Evolutionary conservation across 35 echinoderm and acorn worm genomes (phyloP).

Genomic region (Strongylocentrotus purpuratus): DNA sequence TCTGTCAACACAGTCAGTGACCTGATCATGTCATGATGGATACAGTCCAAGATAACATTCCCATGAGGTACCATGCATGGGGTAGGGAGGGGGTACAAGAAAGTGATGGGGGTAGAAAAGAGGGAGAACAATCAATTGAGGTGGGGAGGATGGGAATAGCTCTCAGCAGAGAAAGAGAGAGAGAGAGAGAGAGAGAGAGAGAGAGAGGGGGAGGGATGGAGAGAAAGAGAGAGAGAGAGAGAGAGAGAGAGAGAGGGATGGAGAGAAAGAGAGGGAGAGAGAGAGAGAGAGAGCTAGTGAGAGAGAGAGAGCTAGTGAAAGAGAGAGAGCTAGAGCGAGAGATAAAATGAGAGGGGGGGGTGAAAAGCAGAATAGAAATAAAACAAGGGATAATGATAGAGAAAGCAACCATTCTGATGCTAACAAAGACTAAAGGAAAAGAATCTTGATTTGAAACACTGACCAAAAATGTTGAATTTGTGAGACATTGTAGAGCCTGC

Average conservation of each 20-base stretch:
- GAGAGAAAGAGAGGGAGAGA: neutral
- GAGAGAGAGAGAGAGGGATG: neutral
- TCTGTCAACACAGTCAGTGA: constrained; percentile 20
- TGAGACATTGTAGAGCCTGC: too few relatives aligned
- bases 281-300: neutral
- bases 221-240: neutral
- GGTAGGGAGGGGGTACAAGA: neutral
- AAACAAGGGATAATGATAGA: too few relatives aligned
- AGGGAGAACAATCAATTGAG: neutral
- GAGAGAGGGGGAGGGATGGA: neutral
- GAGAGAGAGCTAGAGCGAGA: neutral
- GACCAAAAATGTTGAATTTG: too few relatives aligned
- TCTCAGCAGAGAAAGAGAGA: neutral
- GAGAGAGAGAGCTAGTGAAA: neutral
- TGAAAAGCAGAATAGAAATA: neutral
- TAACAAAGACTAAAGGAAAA: too few relatives aligned
- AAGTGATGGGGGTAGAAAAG: neutral
- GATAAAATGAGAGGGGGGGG: neutral
- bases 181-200: neutral
- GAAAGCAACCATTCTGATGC: too few relatives aligned
- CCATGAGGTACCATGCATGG: neutral
- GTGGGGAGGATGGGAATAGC: too few relatives aligned
- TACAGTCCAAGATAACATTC: neutral
- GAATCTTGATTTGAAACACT: too few relatives aligned
- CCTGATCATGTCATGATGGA: neutral